Percentiles rank a stretch among this genome's conserved stretches.
These are phyloP conservation scores for Amphiura filiformis DNA, from an alignment of 35 echinoderm and acorn worm species.

Conservation along the genomic window DNA sequence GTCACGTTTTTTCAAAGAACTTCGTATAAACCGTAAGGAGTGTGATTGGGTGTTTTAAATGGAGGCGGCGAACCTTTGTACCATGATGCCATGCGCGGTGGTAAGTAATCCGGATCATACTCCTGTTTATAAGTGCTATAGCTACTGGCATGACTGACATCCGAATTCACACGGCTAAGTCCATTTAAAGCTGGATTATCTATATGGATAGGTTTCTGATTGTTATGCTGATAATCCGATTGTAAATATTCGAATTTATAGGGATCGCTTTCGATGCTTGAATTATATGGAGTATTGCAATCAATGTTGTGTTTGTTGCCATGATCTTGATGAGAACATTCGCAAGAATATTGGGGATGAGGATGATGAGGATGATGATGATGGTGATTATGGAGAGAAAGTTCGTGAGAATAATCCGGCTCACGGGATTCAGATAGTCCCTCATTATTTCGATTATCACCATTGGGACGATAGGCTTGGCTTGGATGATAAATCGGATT, in stretches of 20 bases:
- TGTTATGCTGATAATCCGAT: background rate
- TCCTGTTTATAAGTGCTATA: too few relatives aligned
- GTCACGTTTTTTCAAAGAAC: too few relatives aligned
- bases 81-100: background rate
- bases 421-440: too few relatives aligned
- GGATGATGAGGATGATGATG: too few relatives aligned
- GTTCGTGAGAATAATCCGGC: too few relatives aligned
- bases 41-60: background rate
- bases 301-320: background rate
- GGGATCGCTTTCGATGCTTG: background rate
- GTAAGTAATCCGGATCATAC: background rate
- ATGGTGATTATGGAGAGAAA: too few relatives aligned
- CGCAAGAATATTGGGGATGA: background rate
- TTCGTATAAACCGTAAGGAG: background rate
- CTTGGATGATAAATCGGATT: background rate
- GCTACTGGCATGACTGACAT: background rate
- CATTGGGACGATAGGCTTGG: background rate
- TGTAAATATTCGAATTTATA: background rate
- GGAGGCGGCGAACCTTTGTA: background rate
- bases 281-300: background rate
- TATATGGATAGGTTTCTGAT: background rate
- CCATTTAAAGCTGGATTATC: background rate
- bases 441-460: too few relatives aligned
- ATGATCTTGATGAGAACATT: background rate
- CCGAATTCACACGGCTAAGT: background rate